Conservation (phyloP, 2,888 invertebrate genomes). For the Oscheius sp. region DNA sequence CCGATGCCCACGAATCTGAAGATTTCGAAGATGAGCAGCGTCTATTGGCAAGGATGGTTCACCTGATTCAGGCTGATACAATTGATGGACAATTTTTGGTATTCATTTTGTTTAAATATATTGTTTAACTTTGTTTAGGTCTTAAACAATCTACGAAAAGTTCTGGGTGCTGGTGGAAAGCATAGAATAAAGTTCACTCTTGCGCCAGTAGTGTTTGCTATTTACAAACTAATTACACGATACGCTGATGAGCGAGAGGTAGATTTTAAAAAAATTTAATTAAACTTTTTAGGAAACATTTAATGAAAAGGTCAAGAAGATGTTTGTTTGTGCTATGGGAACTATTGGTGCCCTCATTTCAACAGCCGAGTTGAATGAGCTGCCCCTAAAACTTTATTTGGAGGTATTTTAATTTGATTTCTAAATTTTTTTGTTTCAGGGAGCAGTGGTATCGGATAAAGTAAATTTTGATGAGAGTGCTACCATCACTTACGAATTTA, state of each 20-base stretch:
- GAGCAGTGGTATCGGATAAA: constrained; percentile 80
- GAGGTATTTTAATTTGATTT: constrained; percentile 43
- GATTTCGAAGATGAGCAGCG: constrained; percentile 83
- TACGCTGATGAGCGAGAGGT: constrained; percentile 44
- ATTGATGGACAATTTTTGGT: constrained; percentile 76
- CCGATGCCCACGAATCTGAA: constrained; percentile 36
- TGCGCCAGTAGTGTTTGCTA: constrained; percentile 92
- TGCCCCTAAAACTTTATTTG: constrained; percentile 89
- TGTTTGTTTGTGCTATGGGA: constrained; percentile 96
- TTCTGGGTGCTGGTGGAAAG: constrained; percentile 88
- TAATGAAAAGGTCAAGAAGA: constrained; percentile 97
- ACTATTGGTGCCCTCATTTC: constrained; percentile 87
- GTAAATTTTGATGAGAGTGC: constrained; percentile 88
- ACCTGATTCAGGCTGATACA: constrained; percentile 73
- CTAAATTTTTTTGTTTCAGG: constrained; percentile 77
- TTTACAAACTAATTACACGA: constrained; percentile 80
- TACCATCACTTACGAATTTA: constrained; percentile 96
- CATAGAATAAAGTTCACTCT: constrained; percentile 87
- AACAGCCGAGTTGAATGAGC: constrained; percentile 91
- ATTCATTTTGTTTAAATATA: constrained; percentile 18
- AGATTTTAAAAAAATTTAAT: neutral
- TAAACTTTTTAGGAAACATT: constrained; percentile 83
- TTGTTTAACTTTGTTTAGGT: constrained; percentile 76
- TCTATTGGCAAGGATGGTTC: constrained; percentile 79
- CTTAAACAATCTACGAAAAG: constrained; percentile 85